Evolutionary conservation across 2,113 vertebrate genomes (phyloP).

Genomic region (Oncorhynchus masou): DNA sequence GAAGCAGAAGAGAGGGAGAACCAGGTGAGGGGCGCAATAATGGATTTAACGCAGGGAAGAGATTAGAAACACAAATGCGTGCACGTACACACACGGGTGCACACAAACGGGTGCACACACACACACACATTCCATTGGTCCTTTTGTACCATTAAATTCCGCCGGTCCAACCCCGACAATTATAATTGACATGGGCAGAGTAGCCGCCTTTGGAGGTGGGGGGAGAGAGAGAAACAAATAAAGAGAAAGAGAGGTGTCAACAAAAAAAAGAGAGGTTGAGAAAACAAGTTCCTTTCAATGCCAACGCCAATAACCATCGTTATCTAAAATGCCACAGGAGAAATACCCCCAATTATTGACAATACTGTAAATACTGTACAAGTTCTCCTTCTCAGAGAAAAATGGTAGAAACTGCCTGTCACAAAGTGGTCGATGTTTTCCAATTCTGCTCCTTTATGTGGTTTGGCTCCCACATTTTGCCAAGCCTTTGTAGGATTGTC

Average conservation of each 20-base stretch:
- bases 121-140: constrained; percentile 6
- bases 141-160: constrained; percentile 90
- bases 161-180: constrained; percentile 96
- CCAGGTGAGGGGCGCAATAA: constrained; percentile 53
- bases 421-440: not conserved
- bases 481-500: constrained; percentile 33
- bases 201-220: constrained; percentile 79
- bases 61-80: constrained; percentile 34
- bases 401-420: too few species aligned
- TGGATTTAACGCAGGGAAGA: constrained; percentile 25
- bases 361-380: not conserved
- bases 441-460: constrained; percentile 20
- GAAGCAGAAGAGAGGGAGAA: constrained; percentile 23
- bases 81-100: not conserved
- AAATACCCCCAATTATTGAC: not conserved
- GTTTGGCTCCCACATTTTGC: not conserved
- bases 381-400: not conserved
- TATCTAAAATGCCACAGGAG: constrained; percentile 44
- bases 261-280: not conserved
- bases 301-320: constrained; percentile 9
- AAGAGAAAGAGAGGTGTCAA: not conserved
- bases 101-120: too few species aligned
- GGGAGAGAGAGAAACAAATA: constrained; percentile 31
- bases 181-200: constrained; percentile 96
- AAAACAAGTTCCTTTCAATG: not conserved